Base-by-base conservation (phyloP, 1,140 invertebrate species). In the Gryllus bimaculatus region DNA sequence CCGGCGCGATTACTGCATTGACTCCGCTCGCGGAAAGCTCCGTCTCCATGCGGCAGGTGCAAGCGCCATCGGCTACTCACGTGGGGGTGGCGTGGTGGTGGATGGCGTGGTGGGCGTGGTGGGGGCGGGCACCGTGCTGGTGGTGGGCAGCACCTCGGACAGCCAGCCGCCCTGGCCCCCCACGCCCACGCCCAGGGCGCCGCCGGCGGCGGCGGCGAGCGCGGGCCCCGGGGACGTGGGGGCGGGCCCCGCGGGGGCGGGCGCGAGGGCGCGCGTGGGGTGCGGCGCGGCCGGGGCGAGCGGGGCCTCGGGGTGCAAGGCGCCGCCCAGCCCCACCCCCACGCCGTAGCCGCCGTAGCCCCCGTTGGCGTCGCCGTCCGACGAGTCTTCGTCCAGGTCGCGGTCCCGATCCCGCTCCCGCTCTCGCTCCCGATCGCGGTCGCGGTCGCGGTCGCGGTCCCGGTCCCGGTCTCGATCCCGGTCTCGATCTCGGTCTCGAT, bases 101-200 rank as follows among this genome's bases (percentile, higher is more conserved):
- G 74, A 8, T 77, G 78, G 8, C 80, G 81, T 48, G 80, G 82
- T 3, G 83, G 82, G 82, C 47, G 79, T 81, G 21, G 82, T 82
- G 78, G 83, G 82, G 0, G 83, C 82, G 74, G 84, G 83, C 77
- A 80, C 82, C 81, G 83, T 82, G 82, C 85, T 84, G 76, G 84
- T 84, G 82, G 84, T 84, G 75, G 83, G 82, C 81, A 80, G 39
- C 8, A 7, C 81, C 47, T 79, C 74, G 20, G 47, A 12, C 4
- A 13, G 54, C 54, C 54, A 66, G 18, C 10, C 54, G 39, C 48
- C 48, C 13, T 48, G 49, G 20, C 18, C 75, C 0, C 8, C 21
- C 39, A 21, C 48, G 86, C 86, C 47, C 87, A 86, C 47, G 87
- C 89, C 66, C 84, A 87, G 66, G 87, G 83, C 82, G 85, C 85